phyloP scores from a whole-genome alignment of 92 coral and sea anemone species.

The Isaurus tuberculatus region DNA sequence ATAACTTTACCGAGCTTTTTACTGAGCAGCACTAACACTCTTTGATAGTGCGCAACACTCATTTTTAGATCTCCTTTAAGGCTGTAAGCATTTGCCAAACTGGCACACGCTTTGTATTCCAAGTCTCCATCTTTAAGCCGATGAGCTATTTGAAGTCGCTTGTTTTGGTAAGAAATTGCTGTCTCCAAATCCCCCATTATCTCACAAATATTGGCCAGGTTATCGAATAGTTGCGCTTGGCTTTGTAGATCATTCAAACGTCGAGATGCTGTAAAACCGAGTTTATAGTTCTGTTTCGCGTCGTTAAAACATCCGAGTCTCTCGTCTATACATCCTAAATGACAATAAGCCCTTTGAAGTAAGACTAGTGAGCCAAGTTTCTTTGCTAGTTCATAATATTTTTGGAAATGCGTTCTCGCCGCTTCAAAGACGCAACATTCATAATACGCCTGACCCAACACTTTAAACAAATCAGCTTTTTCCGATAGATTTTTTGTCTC shows the following conservation, averaged over 20 bases:
- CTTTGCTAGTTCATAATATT: conserved; percentile 61
- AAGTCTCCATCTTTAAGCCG: conserved; percentile 77
- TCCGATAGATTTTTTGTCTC: conserved; percentile 27
- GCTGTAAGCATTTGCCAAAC: conserved; percentile 80
- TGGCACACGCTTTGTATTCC: conserved; percentile 85
- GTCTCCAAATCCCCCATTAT: conserved; percentile 83
- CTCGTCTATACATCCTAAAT: conserved; percentile 81
- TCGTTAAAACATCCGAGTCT: conserved; percentile 76
- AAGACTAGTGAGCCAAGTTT: conserved; percentile 45
- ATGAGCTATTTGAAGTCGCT: conserved; percentile 75
- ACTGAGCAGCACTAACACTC: conserved; percentile 75
- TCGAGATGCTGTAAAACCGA: conserved; percentile 77
- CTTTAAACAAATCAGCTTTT: conserved; percentile 33
- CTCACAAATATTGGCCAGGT: conserved; percentile 92
- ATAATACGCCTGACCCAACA: conserved; percentile 69
- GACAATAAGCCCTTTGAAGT: conserved; percentile 82
- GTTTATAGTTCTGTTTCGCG: conserved; percentile 78
- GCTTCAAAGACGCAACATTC: conserved; percentile 66
- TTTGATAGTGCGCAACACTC: conserved; percentile 84
- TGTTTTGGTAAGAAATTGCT: conserved; percentile 80
- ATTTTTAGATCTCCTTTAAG: conserved; percentile 72
- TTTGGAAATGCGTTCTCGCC: conserved; percentile 69
- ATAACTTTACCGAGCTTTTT: conserved; percentile 72
- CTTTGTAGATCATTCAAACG: conserved; percentile 66
- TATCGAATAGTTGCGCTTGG: conserved; percentile 80